Evolutionary conservation across 1,140 invertebrate species (phyloP), one percentile per base, ranked within the genome.

Genomic region (Colletes gigas): DNA sequence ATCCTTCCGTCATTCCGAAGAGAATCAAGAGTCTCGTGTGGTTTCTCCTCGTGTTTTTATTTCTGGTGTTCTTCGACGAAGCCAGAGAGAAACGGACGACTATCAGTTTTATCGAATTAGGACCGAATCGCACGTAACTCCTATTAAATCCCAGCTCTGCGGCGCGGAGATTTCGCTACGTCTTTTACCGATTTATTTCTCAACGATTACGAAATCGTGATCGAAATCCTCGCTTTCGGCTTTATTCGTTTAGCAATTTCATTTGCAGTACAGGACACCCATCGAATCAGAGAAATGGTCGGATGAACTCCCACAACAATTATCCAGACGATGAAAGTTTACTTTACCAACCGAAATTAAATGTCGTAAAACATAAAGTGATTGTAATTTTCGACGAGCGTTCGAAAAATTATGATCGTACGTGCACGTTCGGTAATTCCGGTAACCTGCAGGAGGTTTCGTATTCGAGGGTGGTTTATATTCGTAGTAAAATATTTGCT

Each of bases 21-120:
- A 30, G 30, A 30, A 30, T 30, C 30, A 2, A 30, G 30, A 86
- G 10, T 72, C 68, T 66, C 78, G 15, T 60, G 59, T 15, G 60
- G 50, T 55, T 76, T 67, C 66, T 10, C 3, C 39, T n/a, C 17
- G 21, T 17, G 4, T 60, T 39, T 81, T 81, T 44, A n/a, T 57
- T 80, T 70, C 50, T 41, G 39, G 59, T 57, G 39, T 41, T 54
- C 47, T 12, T 70, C 67, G 41, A 68, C 17, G 52, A 41, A 39
- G 59, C 4, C 50, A 54, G 21, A 69, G 57, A 73, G 54, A 62
- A 44, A 69, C 67, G 50, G 70, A 50, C 57, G 69, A 75, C 76
- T 77, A 87, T 86, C 87, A 86, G 79, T 89, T 89, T 82, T 63
- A 84, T 86, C 71, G 81, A 88, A 89, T 88, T 88, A 89, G 86